phyloP scores from a whole-genome alignment of 2,888 invertebrate genomes.

The Punctoribates punctum region DNA sequence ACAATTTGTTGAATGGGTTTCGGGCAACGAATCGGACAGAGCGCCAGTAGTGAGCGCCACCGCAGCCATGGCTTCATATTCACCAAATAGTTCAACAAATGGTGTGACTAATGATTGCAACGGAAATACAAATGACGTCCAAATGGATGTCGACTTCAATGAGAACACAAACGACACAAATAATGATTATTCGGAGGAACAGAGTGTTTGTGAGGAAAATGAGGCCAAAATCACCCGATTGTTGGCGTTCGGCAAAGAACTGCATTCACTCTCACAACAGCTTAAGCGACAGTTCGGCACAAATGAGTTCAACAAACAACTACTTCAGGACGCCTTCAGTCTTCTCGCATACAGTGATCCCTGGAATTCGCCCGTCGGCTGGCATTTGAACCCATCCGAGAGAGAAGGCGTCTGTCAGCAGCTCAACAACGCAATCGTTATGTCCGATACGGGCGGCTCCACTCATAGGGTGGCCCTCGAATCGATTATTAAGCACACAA shows the following conservation, averaged over 20 bases:
- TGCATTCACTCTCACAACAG: conserved; percentile 83
- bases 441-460: conserved; percentile 32
- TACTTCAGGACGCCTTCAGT: conserved; percentile 96
- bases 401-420: conserved; percentile 92
- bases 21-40: conserved; percentile 65
- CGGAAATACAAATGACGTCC: conserved; percentile 35
- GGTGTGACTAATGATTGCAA: conserved; percentile 40
- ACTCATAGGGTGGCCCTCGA: conserved; percentile 73
- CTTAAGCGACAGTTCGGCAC: conserved; percentile 75
- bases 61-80: conserved; percentile 5
- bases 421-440: conserved; percentile 85
- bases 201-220: conserved; percentile 34
- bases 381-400: conserved; percentile 90
- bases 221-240: conserved; percentile 60
- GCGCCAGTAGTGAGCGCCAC: conserved; percentile 20
- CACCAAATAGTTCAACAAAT: conserved; percentile 26
- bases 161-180: conserved; percentile 29
- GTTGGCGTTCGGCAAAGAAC: conserved; percentile 87
- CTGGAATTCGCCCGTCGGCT: conserved; percentile 92
- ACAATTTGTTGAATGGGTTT: conserved; percentile 97
- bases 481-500: conserved; percentile 83
- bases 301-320: conserved; percentile 77
- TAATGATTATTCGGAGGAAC: conserved; percentile 19
- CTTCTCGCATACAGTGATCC: conserved; percentile 96
- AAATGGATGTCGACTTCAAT: conserved; percentile 44